Evolutionary conservation across 1,140 invertebrate species (phyloP).

Genomic region (Caerostris extrusa): DNA sequence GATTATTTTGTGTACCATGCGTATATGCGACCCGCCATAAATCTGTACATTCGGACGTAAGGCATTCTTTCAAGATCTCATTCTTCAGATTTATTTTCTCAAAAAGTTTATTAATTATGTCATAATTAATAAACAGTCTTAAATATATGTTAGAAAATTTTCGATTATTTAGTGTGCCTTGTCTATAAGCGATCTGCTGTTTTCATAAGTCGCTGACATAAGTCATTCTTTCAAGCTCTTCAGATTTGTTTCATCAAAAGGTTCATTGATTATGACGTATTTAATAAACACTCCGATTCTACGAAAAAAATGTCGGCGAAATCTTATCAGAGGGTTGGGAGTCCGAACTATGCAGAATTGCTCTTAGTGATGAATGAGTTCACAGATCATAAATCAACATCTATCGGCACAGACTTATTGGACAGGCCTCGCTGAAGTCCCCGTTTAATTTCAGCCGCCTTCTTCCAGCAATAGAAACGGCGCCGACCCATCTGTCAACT

Average conservation of each 20-base stretch:
- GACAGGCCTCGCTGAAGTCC: conserved; percentile 45
- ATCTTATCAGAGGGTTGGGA: neutral
- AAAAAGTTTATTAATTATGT: no score
- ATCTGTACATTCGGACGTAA: no score
- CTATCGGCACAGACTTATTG: conserved; percentile 56
- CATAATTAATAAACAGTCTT: no score
- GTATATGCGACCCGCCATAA: no score
- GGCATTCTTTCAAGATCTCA: no score
- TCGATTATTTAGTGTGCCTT: no score
- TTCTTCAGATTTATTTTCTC: no score
- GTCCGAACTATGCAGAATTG: conserved; percentile 60
- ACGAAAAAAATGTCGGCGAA: neutral
- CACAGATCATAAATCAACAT: conserved; percentile 66
- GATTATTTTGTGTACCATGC: no score
- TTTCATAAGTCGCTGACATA: no score
- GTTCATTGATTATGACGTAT: neutral
- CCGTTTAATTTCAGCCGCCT: conserved; percentile 44
- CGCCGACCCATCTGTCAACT: conserved; percentile 27
- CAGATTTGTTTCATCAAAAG: neutral
- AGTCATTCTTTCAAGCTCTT: neutral
- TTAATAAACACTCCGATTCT: neutral
- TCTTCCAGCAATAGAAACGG: conserved; percentile 24
- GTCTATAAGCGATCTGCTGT: no score
- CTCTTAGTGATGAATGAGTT: conserved; percentile 40
- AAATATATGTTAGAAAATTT: no score